Evolutionary conservation across 2,113 vertebrate genomes (phyloP), one percentile per base, ranked within the genome.

Genomic region (Lepisosteus osseus): DNA sequence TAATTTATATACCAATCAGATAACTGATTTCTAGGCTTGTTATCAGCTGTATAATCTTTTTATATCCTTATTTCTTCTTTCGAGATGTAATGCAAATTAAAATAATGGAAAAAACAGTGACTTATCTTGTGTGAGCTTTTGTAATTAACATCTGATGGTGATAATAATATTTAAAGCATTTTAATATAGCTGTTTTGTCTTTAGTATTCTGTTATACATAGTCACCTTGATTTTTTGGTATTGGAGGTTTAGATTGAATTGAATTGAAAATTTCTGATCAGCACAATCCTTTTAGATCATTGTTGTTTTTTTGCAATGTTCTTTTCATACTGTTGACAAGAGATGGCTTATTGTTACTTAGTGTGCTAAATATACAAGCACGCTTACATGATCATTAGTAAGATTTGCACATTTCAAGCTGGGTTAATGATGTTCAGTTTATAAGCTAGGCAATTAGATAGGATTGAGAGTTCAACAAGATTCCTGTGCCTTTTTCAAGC

Each of bases 381-480:
- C 2, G 71, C 80, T 84, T 73, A 73, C 54, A 72, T 71, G 76
- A 74, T 84, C 78, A 85, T 88, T 87, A 88, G 71, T 63, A 73
- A 69, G 69, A 74, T 84, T 82, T 82, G 77, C 54, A 62, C 70
- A 54, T 75, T 72, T 44, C 54, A 79, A 77, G 74, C 67, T 72
- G 66, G 63, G 73, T 78, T 88, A 85, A 88, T 80, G 79, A 85
- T 76, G 74, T 84, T 83, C 73, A 69, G 65, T 84, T 78, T 72
- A 68, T 65, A 74, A 77, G 77, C 76, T 78, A 81, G 87, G 86
- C 77, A 84, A 86, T 86, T 75, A 79, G 72, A 79, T 74, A 74
- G 70, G 78, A 54, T 70, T 51, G 67, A 68, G 72, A 72, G 79
- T 77, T 83, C 63, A 83, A 81, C 79, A 78, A 80, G 80, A 69